A percentile compares a stretch with the other conserved stretches of the same genome.
These are phyloP conservation scores for Drosophila pseudoobscura DNA, from an alignment of 1,140 invertebrate species.

Conservation along the genomic window DNA sequence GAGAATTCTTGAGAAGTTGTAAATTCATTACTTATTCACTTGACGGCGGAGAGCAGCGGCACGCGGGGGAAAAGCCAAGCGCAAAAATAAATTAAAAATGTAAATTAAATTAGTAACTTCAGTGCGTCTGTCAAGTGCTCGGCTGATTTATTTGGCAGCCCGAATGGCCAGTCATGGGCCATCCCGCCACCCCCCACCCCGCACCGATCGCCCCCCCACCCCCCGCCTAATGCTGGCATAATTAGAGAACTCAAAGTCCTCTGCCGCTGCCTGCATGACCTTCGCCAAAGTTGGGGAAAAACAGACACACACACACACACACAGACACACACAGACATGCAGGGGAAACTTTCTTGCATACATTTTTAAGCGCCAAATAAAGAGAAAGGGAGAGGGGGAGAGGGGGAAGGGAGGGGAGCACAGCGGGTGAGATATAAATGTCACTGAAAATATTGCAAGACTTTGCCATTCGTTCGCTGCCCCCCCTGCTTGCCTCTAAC, in stretches of 20 bases:
- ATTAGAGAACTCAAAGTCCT: slow-evolving; percentile 46
- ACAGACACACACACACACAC: neutral
- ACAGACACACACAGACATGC: neutral
- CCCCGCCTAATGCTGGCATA: slow-evolving; percentile 10
- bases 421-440: slow-evolving; percentile 65
- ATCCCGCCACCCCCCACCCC: neutral
- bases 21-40: slow-evolving; percentile 82
- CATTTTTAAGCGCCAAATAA: slow-evolving; percentile 69
- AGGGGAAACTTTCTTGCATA: slow-evolving; percentile 72
- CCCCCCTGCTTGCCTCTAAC: slow-evolving; percentile 46
- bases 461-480: slow-evolving; percentile 42
- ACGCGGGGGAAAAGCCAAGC: slow-evolving; percentile 24
- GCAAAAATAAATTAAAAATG: slow-evolving; percentile 80
- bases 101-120: slow-evolving; percentile 82
- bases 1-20: slow-evolving; percentile 80
- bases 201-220: too few relatives aligned
- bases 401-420: neutral
- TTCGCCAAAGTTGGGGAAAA: slow-evolving; percentile 46
- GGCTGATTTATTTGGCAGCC: slow-evolving; percentile 78
- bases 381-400: neutral
- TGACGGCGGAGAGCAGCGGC: slow-evolving; percentile 48
- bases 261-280: slow-evolving; percentile 43
- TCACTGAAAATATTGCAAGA: slow-evolving; percentile 75
- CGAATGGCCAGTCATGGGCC: slow-evolving; percentile 33
- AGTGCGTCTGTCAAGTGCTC: slow-evolving; percentile 79